Conservation (phyloP, 37 sponge, comb jelly and placozoan genomes). For the Ianthella basta region DNA sequence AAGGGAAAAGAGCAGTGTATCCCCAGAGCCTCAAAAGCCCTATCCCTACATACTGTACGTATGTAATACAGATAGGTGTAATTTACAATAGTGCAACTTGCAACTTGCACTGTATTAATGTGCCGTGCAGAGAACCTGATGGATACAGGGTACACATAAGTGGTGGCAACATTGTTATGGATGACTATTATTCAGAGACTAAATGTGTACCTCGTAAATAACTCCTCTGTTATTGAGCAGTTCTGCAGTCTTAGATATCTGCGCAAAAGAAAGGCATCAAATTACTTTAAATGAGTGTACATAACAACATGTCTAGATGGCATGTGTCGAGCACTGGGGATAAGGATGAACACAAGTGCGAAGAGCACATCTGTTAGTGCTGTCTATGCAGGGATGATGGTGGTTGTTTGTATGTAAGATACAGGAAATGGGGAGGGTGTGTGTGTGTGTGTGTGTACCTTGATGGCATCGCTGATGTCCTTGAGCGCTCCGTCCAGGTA, state of each 20-base stretch:
- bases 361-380: background rate
- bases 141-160: no score
- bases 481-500: constrained; percentile 83
- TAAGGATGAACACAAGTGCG: background rate
- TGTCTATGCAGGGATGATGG: background rate
- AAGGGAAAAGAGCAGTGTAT: no score
- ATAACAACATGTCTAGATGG: background rate
- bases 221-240: constrained; percentile 88
- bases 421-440: no score
- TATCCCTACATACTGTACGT: no score
- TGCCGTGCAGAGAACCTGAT: no score
- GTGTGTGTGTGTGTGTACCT: constrained; percentile 46
- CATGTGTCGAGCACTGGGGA: background rate
- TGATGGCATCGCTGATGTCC: constrained; percentile 84
- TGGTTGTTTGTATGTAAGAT: background rate
- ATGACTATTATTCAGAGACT: background rate
- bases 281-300: background rate
- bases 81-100: no score
- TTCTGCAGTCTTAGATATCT: constrained; percentile 51
- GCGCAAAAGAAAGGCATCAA: no score
- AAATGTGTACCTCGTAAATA: constrained; percentile 44
- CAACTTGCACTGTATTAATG: no score
- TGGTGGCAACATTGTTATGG: no score
- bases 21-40: no score
- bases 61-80: no score